These are phyloP conservation scores for Phymatocera aterrima DNA, from an alignment of 2,888 invertebrate genomes.

Conservation along the genomic window DNA sequence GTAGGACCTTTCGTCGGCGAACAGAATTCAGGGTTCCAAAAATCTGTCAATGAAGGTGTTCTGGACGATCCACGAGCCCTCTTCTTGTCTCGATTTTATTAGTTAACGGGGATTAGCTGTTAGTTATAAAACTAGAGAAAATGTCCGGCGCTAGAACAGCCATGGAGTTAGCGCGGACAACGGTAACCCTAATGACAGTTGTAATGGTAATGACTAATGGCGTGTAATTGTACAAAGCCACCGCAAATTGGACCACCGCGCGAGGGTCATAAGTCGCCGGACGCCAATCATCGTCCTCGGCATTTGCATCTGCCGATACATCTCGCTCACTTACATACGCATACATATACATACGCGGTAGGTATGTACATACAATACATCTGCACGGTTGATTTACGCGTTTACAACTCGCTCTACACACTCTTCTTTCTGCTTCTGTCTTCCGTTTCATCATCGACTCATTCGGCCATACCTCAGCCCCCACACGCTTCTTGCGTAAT, in stretches of 20 bases:
- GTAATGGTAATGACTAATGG: slow-evolving; percentile 65
- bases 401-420: background rate
- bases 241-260: slow-evolving; percentile 75
- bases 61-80: no score
- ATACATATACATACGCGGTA: background rate
- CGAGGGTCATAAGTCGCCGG: slow-evolving; percentile 66
- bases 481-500: slow-evolving; percentile 12
- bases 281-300: slow-evolving; percentile 68
- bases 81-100: no score
- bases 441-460: slow-evolving; percentile 13
- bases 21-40: no score
- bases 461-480: background rate
- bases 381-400: no score
- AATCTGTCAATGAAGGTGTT: no score
- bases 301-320: slow-evolving; percentile 65
- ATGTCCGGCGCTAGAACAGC: slow-evolving; percentile 38
- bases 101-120: background rate
- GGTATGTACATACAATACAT: no score
- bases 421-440: background rate
- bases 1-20: no score
- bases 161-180: background rate
- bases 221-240: slow-evolving; percentile 72
- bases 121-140: background rate
- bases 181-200: slow-evolving; percentile 40
- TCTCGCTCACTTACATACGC: background rate